phyloP scores from a whole-genome alignment of 2,113 vertebrate genomes.

The Pachycephala philippinensis region DNA sequence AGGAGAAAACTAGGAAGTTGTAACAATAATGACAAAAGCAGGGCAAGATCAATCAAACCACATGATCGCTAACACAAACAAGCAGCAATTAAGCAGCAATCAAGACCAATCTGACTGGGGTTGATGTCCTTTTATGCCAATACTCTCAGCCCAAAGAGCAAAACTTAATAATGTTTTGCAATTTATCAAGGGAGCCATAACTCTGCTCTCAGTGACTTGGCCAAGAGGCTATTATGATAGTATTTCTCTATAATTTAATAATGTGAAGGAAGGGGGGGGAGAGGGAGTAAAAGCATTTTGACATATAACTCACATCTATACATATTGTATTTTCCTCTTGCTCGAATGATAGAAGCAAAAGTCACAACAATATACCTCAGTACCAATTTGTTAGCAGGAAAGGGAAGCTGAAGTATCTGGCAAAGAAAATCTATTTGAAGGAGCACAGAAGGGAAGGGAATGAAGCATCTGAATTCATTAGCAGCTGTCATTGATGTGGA shows the following conservation, averaged over 20 bases:
- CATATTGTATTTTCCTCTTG: neutral
- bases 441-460: slow-evolving; percentile 37
- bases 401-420: slow-evolving; percentile 11
- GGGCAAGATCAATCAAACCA: slow-evolving; percentile 66
- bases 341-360: slow-evolving; percentile 35
- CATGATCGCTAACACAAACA: slow-evolving; percentile 62
- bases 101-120: slow-evolving; percentile 48
- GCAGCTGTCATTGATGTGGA: slow-evolving; percentile 57
- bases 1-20: slow-evolving; percentile 65
- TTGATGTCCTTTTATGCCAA: slow-evolving; percentile 60
- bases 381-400: slow-evolving; percentile 27
- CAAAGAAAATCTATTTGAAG: slow-evolving; percentile 5
- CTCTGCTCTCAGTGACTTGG: slow-evolving; percentile 39
- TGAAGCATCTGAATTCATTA: slow-evolving; percentile 56
- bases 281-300: slow-evolving; percentile 32
- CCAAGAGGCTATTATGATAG: slow-evolving; percentile 43
- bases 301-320: neutral
- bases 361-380: neutral
- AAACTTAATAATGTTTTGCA: slow-evolving; percentile 59
- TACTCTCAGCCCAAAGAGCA: slow-evolving; percentile 43
- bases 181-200: slow-evolving; percentile 58
- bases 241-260: slow-evolving; percentile 61
- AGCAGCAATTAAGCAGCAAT: slow-evolving; percentile 71
- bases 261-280: neutral
- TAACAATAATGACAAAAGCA: slow-evolving; percentile 60